A percentile compares a stretch with the other conserved stretches of the same genome.
These are phyloP conservation scores for Phoebastria nigripes DNA, from an alignment of 2,797 vertebrate species.

Conservation along the genomic window DNA sequence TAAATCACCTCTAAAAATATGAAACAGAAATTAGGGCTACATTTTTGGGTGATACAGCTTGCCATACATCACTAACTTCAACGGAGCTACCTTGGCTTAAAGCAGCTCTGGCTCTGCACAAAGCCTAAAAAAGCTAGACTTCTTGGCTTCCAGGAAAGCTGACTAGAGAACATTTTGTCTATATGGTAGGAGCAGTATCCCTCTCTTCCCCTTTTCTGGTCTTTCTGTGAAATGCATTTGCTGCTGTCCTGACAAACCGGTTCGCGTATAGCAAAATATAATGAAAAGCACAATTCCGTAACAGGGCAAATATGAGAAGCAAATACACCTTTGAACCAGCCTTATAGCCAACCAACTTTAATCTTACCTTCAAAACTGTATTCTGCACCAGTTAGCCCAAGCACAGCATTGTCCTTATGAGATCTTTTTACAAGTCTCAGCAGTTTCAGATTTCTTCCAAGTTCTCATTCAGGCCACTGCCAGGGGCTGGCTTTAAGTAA, in stretches of 20 bases:
- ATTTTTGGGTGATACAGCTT: background rate
- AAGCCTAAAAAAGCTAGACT: background rate
- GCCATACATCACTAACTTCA: background rate
- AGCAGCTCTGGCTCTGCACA: background rate
- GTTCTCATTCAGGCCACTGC: background rate
- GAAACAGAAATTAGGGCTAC: background rate
- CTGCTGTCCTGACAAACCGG: background rate
- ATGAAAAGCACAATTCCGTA: background rate
- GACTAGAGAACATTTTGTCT: background rate
- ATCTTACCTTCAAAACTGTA: background rate
- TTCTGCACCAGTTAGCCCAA: background rate
- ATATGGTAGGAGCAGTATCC: background rate
- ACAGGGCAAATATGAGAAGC: background rate
- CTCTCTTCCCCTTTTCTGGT: background rate
- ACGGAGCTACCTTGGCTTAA: background rate
- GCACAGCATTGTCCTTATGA: background rate
- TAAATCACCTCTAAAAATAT: background rate
- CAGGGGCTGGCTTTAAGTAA: background rate
- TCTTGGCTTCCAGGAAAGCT: background rate
- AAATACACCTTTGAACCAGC: background rate
- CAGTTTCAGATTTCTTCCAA: background rate
- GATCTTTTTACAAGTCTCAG: background rate
- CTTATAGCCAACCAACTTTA: background rate
- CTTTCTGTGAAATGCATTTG: background rate
- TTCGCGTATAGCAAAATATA: background rate